Evolutionary conservation across 2,113 vertebrate species (phyloP).

Genomic region (Phalacrocorax carbo): DNA sequence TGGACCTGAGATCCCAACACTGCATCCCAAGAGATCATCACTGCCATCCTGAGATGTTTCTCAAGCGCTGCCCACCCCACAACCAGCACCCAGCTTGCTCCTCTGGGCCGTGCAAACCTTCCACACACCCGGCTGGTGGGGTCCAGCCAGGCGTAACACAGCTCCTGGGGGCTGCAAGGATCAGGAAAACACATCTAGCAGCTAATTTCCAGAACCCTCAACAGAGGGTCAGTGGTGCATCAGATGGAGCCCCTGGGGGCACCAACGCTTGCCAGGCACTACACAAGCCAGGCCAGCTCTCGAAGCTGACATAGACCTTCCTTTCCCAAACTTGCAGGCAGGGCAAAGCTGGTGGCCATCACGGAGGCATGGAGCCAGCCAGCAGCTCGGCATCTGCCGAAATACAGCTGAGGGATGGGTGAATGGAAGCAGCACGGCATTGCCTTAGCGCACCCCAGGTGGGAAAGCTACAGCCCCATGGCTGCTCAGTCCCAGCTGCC

Average conservation of each 20-base stretch:
- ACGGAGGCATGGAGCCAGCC: neutral
- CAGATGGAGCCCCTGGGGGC: neutral
- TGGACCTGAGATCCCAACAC: neutral
- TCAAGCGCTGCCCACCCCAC: too few species aligned
- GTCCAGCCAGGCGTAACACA: accelerated
- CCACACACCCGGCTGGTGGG: neutral
- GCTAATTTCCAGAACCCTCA: neutral
- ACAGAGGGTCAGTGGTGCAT: accelerated
- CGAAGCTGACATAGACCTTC: accelerated
- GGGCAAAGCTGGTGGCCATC: neutral
- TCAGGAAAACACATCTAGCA: neutral
- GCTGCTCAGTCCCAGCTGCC: accelerated
- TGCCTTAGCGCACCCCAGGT: too few species aligned
- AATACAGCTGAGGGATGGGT: neutral
- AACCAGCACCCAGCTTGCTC: neutral
- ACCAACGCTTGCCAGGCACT: accelerated
- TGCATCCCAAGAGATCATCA: accelerated
- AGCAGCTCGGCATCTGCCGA: neutral
- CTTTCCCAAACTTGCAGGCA: neutral
- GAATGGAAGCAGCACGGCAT: neutral
- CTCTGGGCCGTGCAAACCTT: accelerated
- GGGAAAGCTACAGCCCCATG: neutral
- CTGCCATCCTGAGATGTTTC: accelerated
- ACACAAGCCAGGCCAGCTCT: neutral
- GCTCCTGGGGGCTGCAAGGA: neutral